Evolutionary conservation across 1,140 invertebrate species (phyloP).

Genomic region (Amyelois transitella): DNA sequence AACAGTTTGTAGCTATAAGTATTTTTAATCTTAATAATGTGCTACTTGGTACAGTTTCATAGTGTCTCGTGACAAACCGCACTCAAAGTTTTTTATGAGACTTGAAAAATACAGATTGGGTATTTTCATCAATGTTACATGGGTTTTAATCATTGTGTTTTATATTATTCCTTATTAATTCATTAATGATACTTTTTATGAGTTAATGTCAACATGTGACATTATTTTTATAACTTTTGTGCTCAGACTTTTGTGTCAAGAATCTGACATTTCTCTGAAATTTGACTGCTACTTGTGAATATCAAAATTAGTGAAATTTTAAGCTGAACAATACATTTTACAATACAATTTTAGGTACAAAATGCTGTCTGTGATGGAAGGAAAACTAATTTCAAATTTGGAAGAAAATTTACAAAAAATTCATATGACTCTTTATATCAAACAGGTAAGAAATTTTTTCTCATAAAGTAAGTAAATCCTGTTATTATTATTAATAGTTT

Average conservation of each 20-base stretch:
- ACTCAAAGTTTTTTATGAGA: too few relatives aligned
- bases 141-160: too few relatives aligned
- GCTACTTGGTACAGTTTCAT: too few relatives aligned
- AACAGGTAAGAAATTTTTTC: background rate
- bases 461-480: background rate
- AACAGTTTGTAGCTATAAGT: too few relatives aligned
- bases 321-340: background rate
- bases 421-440: background rate
- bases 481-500: background rate
- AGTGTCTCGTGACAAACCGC: too few relatives aligned
- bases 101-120: too few relatives aligned
- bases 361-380: background rate
- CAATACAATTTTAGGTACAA: background rate
- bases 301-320: background rate
- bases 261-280: slow-evolving; percentile 7
- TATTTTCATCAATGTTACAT: too few relatives aligned
- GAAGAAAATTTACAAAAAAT: background rate
- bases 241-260: slow-evolving; percentile 15
- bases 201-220: background rate
- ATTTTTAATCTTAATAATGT: too few relatives aligned
- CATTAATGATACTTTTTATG: background rate
- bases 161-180: too few relatives aligned
- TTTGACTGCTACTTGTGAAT: background rate
- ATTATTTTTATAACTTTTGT: too few relatives aligned
- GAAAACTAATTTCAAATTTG: background rate